Conservation (phyloP, 1,140 invertebrate species). For the Acarapis woodi region DNA sequence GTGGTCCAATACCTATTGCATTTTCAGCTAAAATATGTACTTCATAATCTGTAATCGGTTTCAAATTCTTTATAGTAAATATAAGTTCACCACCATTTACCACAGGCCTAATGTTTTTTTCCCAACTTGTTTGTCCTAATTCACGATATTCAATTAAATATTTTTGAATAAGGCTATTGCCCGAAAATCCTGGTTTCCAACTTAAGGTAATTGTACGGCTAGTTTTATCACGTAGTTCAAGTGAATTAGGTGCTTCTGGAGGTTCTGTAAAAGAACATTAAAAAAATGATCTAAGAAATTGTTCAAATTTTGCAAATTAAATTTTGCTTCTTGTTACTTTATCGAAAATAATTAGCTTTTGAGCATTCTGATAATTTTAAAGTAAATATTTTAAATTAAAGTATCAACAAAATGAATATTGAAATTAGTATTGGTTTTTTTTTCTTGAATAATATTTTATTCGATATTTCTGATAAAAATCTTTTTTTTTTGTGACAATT, state of each 20-base stretch:
- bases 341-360: too few relatives aligned
- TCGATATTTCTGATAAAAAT: too few relatives aligned
- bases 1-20: conserved; percentile 61
- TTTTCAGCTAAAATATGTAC: conserved; percentile 85
- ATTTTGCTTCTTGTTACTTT: too few relatives aligned
- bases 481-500: too few relatives aligned
- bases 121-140: conserved; percentile 42
- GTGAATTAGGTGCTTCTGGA: conserved; percentile 62
- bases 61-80: conserved; percentile 46
- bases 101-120: conserved; percentile 48
- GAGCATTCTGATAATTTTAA: too few relatives aligned
- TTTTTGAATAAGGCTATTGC: conserved; percentile 73
- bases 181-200: conserved; percentile 84
- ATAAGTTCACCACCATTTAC: conserved; percentile 26
- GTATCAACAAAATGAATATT: neutral
- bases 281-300: too few relatives aligned
- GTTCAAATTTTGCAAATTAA: too few relatives aligned
- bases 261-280: conserved; percentile 32
- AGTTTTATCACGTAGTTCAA: conserved; percentile 30
- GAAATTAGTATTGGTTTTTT: neutral
- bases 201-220: conserved; percentile 42
- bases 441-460: too few relatives aligned
- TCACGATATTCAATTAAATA: conserved; percentile 60
- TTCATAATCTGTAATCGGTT: conserved; percentile 77
- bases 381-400: too few relatives aligned